phyloP scores from a whole-genome alignment of 2,113 vertebrate genomes.

The Neolamprologus toae region DNA sequence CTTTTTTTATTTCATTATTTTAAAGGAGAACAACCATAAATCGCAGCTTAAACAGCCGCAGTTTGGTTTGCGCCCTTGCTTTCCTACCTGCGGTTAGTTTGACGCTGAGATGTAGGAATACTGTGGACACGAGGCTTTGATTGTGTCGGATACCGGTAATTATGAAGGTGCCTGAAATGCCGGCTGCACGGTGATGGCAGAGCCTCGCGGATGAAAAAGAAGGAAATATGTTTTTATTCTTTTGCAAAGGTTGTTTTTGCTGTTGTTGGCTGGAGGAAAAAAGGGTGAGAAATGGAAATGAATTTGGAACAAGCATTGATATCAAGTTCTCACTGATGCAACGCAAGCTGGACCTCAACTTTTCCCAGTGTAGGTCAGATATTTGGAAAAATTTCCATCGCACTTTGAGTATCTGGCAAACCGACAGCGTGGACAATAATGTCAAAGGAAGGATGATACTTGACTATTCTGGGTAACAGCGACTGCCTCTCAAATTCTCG shows the following conservation, averaged over 20 bases:
- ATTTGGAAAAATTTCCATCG: neutral
- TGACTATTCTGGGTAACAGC: neutral
- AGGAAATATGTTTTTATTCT: neutral
- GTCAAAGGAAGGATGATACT: neutral
- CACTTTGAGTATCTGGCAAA: neutral
- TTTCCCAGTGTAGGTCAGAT: neutral
- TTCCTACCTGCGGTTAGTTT: neutral
- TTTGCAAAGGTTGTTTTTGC: neutral
- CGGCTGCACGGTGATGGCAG: fast-evolving
- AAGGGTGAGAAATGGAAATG: neutral
- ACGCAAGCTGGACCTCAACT: neutral
- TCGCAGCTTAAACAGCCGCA: neutral
- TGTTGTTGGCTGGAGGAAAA: neutral
- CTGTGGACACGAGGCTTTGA: neutral
- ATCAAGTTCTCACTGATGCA: neutral
- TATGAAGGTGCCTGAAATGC: neutral
- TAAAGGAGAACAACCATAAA: neutral
- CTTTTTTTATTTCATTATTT: neutral
- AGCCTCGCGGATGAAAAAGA: neutral
- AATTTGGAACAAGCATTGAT: neutral
- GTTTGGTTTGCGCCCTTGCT: neutral
- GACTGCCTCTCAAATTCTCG: neutral
- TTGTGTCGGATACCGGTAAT: neutral
- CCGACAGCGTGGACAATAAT: neutral
- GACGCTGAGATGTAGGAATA: neutral